Percentiles rank a stretch among this genome's conserved stretches.
Conservation (phyloP, 92 coral and sea anemone species). For the Micromussa lordhowensis region DNA sequence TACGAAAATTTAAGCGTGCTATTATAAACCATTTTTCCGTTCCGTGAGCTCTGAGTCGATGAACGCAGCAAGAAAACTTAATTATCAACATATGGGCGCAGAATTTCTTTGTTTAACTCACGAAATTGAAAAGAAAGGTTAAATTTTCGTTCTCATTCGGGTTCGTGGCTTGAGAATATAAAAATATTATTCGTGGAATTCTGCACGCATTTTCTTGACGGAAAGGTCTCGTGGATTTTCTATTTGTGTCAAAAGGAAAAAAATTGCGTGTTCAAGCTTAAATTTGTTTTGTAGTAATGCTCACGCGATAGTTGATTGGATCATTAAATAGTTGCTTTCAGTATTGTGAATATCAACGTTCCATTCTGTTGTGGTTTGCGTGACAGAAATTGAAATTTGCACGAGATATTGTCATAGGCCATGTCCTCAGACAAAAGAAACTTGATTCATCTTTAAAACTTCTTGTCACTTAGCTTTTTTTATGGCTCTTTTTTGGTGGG, state of each 20-base stretch:
- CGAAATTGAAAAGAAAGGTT: constrained; percentile 1
- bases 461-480: constrained; percentile 22
- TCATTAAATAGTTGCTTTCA: constrained; percentile 31
- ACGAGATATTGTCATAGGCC: neutral
- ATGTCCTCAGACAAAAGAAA: constrained; percentile 43
- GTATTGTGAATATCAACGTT: constrained; percentile 14
- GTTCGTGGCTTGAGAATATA: neutral
- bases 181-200: neutral
- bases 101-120: constrained; percentile 41
- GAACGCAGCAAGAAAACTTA: constrained; percentile 7
- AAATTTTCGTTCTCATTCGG: constrained; percentile 4
- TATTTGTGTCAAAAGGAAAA: neutral
- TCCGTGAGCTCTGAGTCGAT: constrained; percentile 17
- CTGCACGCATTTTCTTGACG: neutral
- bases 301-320: constrained; percentile 44
- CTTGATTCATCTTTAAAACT: constrained; percentile 7
- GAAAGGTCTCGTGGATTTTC: neutral
- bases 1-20: constrained; percentile 1
- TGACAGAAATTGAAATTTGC: constrained; percentile 44
- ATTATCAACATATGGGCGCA: constrained; percentile 1
- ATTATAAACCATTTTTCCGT: neutral
- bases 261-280: constrained; percentile 27
- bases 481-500: neutral
- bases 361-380: constrained; percentile 31
- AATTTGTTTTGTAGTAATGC: constrained; percentile 20